Percentiles rank a stretch among this genome's conserved stretches.
These are phyloP conservation scores for Germaria angustata DNA, from an alignment of 2,888 invertebrate genomes.

Conservation along the genomic window DNA sequence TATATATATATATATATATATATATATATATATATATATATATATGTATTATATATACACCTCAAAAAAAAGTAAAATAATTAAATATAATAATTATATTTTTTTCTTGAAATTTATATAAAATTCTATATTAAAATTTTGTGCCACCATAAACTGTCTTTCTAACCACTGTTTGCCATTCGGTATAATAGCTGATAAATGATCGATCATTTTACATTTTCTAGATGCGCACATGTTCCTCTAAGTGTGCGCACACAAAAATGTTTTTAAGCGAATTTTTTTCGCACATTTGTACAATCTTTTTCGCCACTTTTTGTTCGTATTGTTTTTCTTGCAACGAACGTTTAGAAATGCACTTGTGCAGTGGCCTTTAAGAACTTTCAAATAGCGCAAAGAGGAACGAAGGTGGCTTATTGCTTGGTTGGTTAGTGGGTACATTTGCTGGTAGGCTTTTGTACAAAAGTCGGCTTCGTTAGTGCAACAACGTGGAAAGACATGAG, in stretches of 20 bases:
- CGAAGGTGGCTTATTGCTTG: constrained; percentile 47
- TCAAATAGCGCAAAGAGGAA: constrained; percentile 17
- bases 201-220: constrained; percentile 58
- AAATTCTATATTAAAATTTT: no score
- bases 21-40: no score
- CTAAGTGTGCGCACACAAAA: constrained; percentile 47
- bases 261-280: constrained; percentile 51
- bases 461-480: constrained; percentile 54
- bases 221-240: constrained; percentile 37
- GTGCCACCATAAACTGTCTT: no score
- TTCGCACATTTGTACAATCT: constrained; percentile 57
- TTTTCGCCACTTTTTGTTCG: constrained; percentile 10
- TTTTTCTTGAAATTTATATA: no score
- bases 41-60: no score
- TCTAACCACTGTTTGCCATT: constrained; percentile 46
- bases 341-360: constrained; percentile 64
- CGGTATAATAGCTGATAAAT: constrained; percentile 58
- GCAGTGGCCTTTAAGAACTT: constrained; percentile 45
- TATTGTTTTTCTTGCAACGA: constrained; percentile 25
- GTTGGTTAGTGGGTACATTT: neutral
- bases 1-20: no score
- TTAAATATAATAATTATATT: no score
- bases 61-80: no score
- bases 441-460: constrained; percentile 4
- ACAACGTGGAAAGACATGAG: constrained; percentile 34